Evolutionary conservation across 2,888 invertebrate species (phyloP).

Genomic region (Nysson spinosus): DNA sequence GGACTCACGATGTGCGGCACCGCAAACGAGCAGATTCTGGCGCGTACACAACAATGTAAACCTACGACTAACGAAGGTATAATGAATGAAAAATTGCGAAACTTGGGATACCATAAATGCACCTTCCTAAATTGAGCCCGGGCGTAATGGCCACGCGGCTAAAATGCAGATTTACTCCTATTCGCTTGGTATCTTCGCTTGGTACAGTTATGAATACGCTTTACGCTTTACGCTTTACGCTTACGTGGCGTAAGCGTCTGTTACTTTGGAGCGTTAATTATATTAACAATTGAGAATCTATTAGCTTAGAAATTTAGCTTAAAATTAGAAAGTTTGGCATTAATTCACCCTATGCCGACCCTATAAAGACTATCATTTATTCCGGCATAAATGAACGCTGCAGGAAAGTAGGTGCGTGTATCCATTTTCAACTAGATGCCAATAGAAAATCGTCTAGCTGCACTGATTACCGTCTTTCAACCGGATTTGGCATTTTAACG

Average conservation of each 20-base stretch:
- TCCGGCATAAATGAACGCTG: neutral
- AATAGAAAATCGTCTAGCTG: neutral
- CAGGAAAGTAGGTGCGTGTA: neutral
- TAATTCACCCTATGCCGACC: too few species aligned
- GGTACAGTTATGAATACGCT: too few species aligned
- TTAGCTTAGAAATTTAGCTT: too few species aligned
- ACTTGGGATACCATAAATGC: neutral
- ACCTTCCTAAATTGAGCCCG: neutral
- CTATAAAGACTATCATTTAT: too few species aligned
- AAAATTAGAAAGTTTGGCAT: too few species aligned
- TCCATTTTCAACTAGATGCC: neutral
- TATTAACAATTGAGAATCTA: too few species aligned
- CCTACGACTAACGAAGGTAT: neutral
- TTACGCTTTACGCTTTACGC: too few species aligned
- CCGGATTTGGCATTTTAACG: neutral
- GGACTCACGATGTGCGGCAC: slow-evolving; percentile 21
- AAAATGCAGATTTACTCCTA: too few species aligned
- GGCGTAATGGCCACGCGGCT: too few species aligned
- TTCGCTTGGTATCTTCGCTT: too few species aligned
- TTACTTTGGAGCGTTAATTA: too few species aligned
- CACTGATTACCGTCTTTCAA: slow-evolving; percentile 7
- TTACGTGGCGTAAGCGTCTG: too few species aligned
- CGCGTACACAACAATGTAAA: slow-evolving; percentile 22
- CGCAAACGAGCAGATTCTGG: slow-evolving; percentile 36
- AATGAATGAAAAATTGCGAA: slow-evolving; percentile 19